A percentile compares a stretch with the other conserved stretches of the same genome.
Evolutionary conservation across 2,888 invertebrate genomes (phyloP).

Genomic region (Epistrophe grossulariae): DNA sequence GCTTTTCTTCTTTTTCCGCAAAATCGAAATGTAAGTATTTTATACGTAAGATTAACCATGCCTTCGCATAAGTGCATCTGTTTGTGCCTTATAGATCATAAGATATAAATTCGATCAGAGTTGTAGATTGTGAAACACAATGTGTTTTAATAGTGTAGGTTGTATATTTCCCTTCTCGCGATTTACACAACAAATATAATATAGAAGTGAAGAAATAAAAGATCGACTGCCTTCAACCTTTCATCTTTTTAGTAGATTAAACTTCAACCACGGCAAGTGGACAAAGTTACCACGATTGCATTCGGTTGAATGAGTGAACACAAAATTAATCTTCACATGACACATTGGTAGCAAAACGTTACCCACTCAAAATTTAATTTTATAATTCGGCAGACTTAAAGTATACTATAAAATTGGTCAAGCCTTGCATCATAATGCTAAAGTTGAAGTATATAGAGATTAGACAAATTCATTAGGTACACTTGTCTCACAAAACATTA

Average conservation of each 20-base stretch:
- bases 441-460: conserved; percentile 50
- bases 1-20: neutral
- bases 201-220: conserved; percentile 25
- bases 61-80: neutral
- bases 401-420: conserved; percentile 50
- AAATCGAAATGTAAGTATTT: neutral
- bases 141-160: neutral
- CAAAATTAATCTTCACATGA: conserved; percentile 53
- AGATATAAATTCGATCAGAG: neutral
- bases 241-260: conserved; percentile 55
- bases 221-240: conserved; percentile 39
- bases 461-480: conserved; percentile 41
- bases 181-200: neutral
- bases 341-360: conserved; percentile 43
- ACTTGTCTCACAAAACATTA: conserved; percentile 2
- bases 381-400: neutral
- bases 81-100: neutral
- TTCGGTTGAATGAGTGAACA: conserved; percentile 28
- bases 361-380: conserved; percentile 40
- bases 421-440: conserved; percentile 48
- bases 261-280: neutral
- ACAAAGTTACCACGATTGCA: conserved; percentile 26
- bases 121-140: conserved; percentile 9
- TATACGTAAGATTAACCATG: neutral
- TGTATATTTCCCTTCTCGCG: conserved; percentile 30